Percentiles rank a stretch among this genome's conserved stretches.
phyloP scores from a whole-genome alignment of 2,113 vertebrate genomes.

The Gadus chalcogrammus region DNA sequence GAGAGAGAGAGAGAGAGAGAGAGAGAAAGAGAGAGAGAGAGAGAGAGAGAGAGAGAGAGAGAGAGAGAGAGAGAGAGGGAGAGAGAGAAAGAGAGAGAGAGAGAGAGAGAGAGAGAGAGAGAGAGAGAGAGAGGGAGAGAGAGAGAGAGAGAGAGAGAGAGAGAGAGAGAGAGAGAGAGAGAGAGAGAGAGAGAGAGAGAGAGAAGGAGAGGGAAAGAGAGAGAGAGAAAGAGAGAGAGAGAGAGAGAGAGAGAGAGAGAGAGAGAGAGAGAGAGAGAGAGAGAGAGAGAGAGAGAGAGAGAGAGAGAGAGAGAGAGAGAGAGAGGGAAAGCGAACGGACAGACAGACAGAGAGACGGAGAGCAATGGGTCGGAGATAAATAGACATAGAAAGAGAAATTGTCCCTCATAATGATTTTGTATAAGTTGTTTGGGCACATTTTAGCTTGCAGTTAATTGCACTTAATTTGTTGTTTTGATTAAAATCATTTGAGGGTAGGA shows the following conservation, averaged over 20 bases:
- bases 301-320: background rate
- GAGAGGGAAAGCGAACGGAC: conserved; percentile 13
- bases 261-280: background rate
- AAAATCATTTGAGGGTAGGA: conserved; percentile 54
- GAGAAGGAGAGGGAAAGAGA: conserved; percentile 20
- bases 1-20: background rate
- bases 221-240: conserved; percentile 3
- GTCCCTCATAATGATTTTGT: conserved; percentile 48
- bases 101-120: conserved; percentile 7
- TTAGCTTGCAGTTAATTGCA: conserved; percentile 49
- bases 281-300: conserved; percentile 9
- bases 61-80: conserved; percentile 9
- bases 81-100: conserved; percentile 14
- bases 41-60: background rate
- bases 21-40: conserved; percentile 8
- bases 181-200: conserved; percentile 9
- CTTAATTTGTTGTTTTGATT: conserved; percentile 65
- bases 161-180: background rate
- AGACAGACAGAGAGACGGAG: conserved; percentile 5
- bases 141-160: conserved; percentile 9
- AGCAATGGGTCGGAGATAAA: conserved; percentile 22
- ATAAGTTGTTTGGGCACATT: conserved; percentile 46
- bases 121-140: background rate
- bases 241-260: conserved; percentile 12
- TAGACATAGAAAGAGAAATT: conserved; percentile 4